Base-by-base conservation (phyloP, 2,888 invertebrate species). In the Lomographa bimaculata region DNA sequence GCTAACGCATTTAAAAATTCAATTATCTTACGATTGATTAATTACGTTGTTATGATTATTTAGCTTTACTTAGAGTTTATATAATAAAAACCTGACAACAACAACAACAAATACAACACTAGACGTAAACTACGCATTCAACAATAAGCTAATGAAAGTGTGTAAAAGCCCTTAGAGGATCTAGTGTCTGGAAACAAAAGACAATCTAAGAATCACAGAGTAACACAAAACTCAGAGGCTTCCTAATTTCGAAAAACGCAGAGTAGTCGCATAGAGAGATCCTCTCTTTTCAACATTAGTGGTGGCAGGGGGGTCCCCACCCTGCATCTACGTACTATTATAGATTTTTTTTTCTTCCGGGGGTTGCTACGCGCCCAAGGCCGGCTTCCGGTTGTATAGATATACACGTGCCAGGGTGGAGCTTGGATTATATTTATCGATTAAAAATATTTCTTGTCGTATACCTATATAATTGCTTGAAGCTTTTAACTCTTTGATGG, bases 331-430 rank as follows among this genome's bases (percentile, higher is more conserved):
- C 53, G 58, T 60, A 62, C 60, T 72, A 68, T 71, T 81, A 82
- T 83, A 81, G 82, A 83, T 83, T 83, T 83, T 82, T 75, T 69
- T 71, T 69, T 67, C 68, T 68, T 67, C 66, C 66, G 69, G 70
- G n/a, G 76, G 79, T 77, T 74, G 79, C 74, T 66, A 76, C 68
- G 78, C 71, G 57, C 69, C 67, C 81, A 79, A 81, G 81, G 83
- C 68, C 79, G 73, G 66, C 75, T 79, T 78, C 79, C 79, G 74
- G 71, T 65, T 64, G 64, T 69, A 57, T 60, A 60, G 50, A 61
- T 64, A 54, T 74, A 75, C 71, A 74, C 76, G 77, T 71, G 74
- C 63, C 53, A 25, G 46, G 49, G 49, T 19, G 46, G 60, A 57
- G 53, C 36, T 46, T 55, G 56, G 54, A 60, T 60, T 62, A 61